phyloP scores from a whole-genome alignment of 2,888 invertebrate genomes.

The Dyspetes luteomarginatus region DNA sequence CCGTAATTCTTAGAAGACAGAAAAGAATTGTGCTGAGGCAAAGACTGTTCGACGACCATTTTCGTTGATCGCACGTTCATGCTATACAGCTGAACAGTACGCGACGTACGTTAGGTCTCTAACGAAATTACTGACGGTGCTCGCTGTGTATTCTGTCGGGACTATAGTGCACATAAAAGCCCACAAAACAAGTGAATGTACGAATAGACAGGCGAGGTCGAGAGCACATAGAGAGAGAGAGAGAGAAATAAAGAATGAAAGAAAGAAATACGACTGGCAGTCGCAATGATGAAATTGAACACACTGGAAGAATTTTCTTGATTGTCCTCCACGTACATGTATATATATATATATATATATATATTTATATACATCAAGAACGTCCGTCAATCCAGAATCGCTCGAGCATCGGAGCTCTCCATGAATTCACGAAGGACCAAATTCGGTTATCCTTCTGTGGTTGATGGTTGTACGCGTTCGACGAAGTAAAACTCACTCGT shows the following conservation, averaged over 20 bases:
- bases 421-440: constrained; percentile 62
- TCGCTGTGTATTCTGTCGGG: constrained; percentile 2
- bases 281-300: constrained; percentile 68
- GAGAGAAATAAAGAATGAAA: constrained; percentile 46
- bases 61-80: constrained; percentile 64
- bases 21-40: constrained; percentile 36
- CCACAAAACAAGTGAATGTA: constrained; percentile 52
- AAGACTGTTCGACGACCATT: constrained; percentile 65
- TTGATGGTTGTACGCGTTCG: constrained; percentile 31
- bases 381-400: constrained; percentile 63
- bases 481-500: constrained; percentile 41
- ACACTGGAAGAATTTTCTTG: constrained; percentile 65
- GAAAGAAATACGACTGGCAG: constrained; percentile 61
- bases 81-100: not conserved
- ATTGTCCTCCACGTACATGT: constrained; percentile 62
- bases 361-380: not conserved
- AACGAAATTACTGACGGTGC: constrained; percentile 69
- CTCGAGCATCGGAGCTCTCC: constrained; percentile 44
- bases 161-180: constrained; percentile 48
- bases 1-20: constrained; percentile 52
- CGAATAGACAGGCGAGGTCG: constrained; percentile 49
- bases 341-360: constrained; percentile 9
- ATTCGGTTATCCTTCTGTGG: constrained; percentile 68
- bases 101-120: constrained; percentile 67
- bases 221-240: constrained; percentile 1